Evolutionary conservation across 2,888 invertebrate genomes (phyloP), one percentile per base, ranked within the genome.

Genomic region (Gisinianus flammeolus): DNA sequence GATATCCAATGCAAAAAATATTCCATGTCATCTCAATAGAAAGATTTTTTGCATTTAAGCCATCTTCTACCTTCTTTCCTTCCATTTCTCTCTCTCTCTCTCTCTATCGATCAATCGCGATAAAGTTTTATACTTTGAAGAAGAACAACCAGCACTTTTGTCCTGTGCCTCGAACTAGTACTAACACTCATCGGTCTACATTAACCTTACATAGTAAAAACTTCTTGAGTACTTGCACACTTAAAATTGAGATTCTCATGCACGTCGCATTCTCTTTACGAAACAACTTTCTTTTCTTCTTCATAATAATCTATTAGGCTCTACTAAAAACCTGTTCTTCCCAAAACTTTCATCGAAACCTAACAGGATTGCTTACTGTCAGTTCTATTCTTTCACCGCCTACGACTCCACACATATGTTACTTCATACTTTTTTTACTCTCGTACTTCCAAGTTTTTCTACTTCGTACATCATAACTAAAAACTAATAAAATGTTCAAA

Each of bases 1-100:
- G 58, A 78, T 56, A 78, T 78, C 62, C 78, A 66, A 78, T 56
- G 73, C 54, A 54, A 78, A 78, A 78, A 78, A 73, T 78, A 73
- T 78, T 73, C 56, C 68, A 72, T 67, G 78, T 78, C 73, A 78
- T 44, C 44, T 44, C 16, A 44, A 2, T 44, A 44, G 44, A 44
- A 44, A 44, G 44, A 44, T 44, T 44, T n/a, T 62, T 58, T 54
- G 71, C 70, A 58, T 70, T 71, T 56, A 54, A 77, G 44, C 62
- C 64, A 71, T 77, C 77, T 28, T 71, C 56, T 44, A 44, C 19
- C 2, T 44, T 44, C 19, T 44, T 6, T 44, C 44, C n/a, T 44
- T 19, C 6, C 44, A 5, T 35, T 35, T 12, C 35, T 19, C 44
- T 19, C 26, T 64, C 19, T 64, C 64, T 19, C 16, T 66, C 54